Base-by-base conservation (phyloP, 2,888 invertebrate species). In the Micropterix aruncella region DNA sequence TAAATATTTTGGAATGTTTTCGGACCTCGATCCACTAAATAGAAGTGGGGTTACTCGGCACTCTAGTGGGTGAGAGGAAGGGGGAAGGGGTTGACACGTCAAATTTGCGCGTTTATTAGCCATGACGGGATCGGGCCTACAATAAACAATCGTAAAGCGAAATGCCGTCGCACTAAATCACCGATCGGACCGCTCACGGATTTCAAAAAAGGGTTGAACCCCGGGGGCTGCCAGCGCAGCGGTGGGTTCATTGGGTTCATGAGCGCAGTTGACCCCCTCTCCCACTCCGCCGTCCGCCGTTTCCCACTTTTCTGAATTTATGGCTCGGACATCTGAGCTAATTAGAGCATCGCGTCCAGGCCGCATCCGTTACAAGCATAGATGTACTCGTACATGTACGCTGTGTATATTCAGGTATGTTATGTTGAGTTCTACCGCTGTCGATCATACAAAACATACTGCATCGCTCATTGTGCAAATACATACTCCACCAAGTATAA, bases 261-360 rank as follows among this genome's bases (percentile, higher is more conserved):
- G n/a, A n/a, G n/a, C n/a, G n/a, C n/a, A n/a, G n/a, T n/a, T n/a
- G n/a, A n/a, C n/a, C n/a, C n/a, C n/a, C n/a, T n/a, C n/a, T n/a
- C n/a, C n/a, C n/a, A n/a, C n/a, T n/a, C n/a, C n/a, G n/a, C n/a
- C n/a, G n/a, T n/a, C n/a, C n/a, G n/a, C n/a, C n/a, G n/a, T n/a
- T n/a, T n/a, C n/a, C n/a, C n/a, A n/a, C n/a, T n/a, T n/a, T n/a
- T n/a, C n/a, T 47, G 53, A 57, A 59, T 58, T 59, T 59, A 58
- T 56, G 55, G 55, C 52, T 52, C 52, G 56, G 55, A 57, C 54
- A 57, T 57, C 56, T 53, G 51, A 55, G 55, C 57, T 59, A 59
- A 59, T 59, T 59, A 59, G 57, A 57, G 54, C 57, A 52, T 45
- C 43, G 41, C 41, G 40, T 39, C 41, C 39, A 18, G n/a, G 18